Evolutionary conservation across 2,888 invertebrate genomes (phyloP), one percentile per base, ranked within the genome.

Genomic region (Cyaniris semiargus): DNA sequence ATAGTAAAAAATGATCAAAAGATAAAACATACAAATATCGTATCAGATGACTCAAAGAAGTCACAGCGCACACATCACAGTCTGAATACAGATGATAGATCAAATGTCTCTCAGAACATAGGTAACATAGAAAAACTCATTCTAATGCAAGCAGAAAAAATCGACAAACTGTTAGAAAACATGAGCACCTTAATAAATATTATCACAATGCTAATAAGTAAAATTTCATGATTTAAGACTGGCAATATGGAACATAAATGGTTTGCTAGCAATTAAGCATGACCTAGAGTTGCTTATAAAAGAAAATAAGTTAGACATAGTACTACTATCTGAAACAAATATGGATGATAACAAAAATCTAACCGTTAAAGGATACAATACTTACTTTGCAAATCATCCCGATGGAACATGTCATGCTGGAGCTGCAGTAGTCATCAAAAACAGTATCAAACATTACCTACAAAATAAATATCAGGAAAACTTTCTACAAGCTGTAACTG

Each of bases 201-300:
- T 58, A 71, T 80, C 70, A 79, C 80, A 23, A 77, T 76, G 5
- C 56, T 80, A 58, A 53, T 82, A 10, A 15, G 70, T 6, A 78
- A 78, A 76, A 6, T 76, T 31, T 27, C 75, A 74, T 66, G 48
- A 21, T 48, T 31, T 80, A 1, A 70, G 77, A 10, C 74, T 82
- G 58, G 81, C 80, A 0, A 80, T 80, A 0, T 83, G 81, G 80
- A 82, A 83, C 78, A 76, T 78, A 10, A 82, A 38, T 38, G 38
- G 38, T 38, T 2, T 38, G 38, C 38, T 10, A 38, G 10, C 10
- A 38, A 38, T 82, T 15, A 78, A 58, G 53, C 1, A 53, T 8
- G 81, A 83, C 15, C 75, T 81, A 2, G 78, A 80, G 44, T 10
- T 76, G 0, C 15, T 82, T 0, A 53, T 82, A 13, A 8, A n/a